These are phyloP conservation scores for Pomatorhinus ruficollis DNA, from an alignment of 2,113 vertebrate species.

Conservation along the genomic window DNA sequence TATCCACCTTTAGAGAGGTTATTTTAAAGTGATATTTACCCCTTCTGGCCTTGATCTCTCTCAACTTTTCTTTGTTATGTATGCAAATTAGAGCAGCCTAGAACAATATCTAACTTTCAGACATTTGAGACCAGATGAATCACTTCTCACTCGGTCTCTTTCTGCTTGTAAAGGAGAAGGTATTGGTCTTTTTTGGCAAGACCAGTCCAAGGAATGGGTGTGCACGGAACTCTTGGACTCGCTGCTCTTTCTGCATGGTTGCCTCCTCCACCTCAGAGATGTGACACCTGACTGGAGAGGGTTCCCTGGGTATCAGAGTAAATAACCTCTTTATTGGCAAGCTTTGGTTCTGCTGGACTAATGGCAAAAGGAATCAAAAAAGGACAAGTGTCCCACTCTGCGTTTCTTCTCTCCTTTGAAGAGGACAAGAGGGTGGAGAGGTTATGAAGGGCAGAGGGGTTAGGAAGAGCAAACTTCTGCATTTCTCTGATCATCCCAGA, in stretches of 20 bases:
- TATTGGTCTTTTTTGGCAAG: neutral
- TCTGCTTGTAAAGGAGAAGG: neutral
- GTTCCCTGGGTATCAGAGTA: neutral
- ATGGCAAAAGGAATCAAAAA: neutral
- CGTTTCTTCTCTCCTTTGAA: neutral
- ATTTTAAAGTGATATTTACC: neutral
- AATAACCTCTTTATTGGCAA: neutral
- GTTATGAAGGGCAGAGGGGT: neutral
- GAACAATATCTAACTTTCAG: neutral
- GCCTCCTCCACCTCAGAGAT: fast-evolving
- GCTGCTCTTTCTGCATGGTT: no score
- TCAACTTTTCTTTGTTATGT: neutral
- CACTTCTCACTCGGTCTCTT: neutral
- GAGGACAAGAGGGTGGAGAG: neutral
- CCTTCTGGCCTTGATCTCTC: neutral
- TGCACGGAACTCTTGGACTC: neutral
- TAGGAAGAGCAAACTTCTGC: neutral
- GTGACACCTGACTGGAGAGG: neutral
- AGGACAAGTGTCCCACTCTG: neutral
- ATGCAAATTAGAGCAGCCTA: fast-evolving
- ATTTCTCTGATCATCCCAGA: neutral
- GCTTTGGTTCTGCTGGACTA: neutral
- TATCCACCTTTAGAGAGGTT: neutral
- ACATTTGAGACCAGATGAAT: neutral
- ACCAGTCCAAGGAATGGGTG: neutral